These are phyloP conservation scores for Rutilus rutilus DNA, from an alignment of 2,113 vertebrate genomes.

Conservation along the genomic window DNA sequence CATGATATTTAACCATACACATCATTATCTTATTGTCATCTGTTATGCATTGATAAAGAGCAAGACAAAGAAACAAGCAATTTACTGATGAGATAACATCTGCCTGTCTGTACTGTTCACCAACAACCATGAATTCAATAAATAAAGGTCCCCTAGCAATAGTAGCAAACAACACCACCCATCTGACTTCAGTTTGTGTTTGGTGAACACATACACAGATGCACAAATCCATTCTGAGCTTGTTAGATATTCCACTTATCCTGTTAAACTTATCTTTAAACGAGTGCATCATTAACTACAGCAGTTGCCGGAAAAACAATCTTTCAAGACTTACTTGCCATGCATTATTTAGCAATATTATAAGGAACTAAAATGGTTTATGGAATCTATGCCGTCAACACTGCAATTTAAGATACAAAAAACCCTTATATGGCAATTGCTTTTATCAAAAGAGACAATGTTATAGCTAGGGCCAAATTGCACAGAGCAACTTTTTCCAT, in stretches of 20 bases:
- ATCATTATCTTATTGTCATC: background rate
- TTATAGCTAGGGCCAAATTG: background rate
- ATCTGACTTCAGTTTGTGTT: background rate
- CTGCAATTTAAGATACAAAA: background rate
- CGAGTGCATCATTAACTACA: conserved; percentile 5
- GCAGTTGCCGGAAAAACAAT: background rate
- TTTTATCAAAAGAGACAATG: background rate
- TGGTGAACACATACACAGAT: conserved; percentile 9
- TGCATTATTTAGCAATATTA: background rate
- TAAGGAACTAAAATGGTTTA: background rate
- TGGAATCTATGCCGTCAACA: background rate
- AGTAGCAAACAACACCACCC: background rate
- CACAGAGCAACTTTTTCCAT: background rate
- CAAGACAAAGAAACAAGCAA: background rate
- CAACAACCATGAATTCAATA: conserved; percentile 6
- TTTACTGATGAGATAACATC: conserved; percentile 1
- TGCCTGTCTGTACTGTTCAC: background rate
- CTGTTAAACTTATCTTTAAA: conserved; percentile 34
- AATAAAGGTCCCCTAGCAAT: conserved; percentile 25
- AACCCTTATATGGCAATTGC: background rate
- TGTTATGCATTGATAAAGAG: background rate
- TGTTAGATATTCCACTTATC: conserved; percentile 3
- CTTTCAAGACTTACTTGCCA: background rate
- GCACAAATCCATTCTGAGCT: background rate
- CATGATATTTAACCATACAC: background rate